Evolutionary conservation across 1,140 invertebrate genomes (phyloP).

Genomic region (Aricia agestis): DNA sequence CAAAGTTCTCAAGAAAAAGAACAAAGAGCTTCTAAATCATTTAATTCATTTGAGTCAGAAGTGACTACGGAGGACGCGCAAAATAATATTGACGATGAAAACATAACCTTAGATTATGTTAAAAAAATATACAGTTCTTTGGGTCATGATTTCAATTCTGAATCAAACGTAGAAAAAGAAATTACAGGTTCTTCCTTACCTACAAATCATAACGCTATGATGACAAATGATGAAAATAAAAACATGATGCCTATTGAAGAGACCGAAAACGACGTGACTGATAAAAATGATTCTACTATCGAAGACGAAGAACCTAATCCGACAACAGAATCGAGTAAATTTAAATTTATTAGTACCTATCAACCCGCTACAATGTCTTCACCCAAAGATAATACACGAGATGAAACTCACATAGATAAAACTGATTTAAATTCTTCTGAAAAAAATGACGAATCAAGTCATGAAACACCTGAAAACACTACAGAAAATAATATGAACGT

Average conservation of each 20-base stretch:
- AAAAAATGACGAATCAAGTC: conserved; percentile 13
- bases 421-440: background rate
- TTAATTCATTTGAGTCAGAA: conserved; percentile 36
- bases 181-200: conserved; percentile 11
- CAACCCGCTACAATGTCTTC: background rate
- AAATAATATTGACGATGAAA: conserved; percentile 28
- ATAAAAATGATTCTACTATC: background rate
- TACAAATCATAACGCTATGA: background rate
- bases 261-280: background rate
- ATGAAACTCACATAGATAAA: background rate
- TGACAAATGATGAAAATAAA: conserved; percentile 20
- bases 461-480: conserved; percentile 35
- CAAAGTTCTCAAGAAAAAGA: conserved; percentile 36
- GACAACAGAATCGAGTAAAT: conserved; percentile 18
- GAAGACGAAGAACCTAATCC: background rate
- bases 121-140: conserved; percentile 26
- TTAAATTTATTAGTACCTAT: conserved; percentile 19
- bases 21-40: conserved; percentile 46
- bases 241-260: conserved; percentile 24
- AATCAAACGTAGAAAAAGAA: conserved; percentile 13
- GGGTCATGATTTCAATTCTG: background rate
- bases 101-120: conserved; percentile 35
- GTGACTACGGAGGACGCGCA: conserved; percentile 33
- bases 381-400: background rate
- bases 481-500: conserved; percentile 23